Evolutionary conservation across 2,888 invertebrate genomes (phyloP).

Genomic region (Drosophila subquinaria): DNA sequence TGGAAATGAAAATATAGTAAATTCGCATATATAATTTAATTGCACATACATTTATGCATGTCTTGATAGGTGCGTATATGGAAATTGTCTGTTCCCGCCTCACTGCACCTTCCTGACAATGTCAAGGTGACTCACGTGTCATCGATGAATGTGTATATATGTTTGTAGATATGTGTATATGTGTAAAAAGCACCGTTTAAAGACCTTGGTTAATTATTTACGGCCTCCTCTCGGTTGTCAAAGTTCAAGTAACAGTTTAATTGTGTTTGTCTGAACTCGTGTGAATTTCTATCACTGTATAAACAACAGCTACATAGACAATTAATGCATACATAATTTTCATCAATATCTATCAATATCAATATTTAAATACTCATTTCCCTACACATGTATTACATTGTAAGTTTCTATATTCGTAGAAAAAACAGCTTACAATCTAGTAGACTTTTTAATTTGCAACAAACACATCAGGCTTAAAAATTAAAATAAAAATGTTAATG

Average conservation of each 20-base stretch:
- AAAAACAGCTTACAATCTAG: background rate
- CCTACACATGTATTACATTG: background rate
- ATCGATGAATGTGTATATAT: slow-evolving; percentile 14
- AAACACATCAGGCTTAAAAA: background rate
- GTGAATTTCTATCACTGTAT: background rate
- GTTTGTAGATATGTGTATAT: background rate
- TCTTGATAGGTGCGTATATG: background rate
- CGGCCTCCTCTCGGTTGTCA: slow-evolving; percentile 1
- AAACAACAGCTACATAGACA: background rate
- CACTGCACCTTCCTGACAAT: slow-evolving; percentile 12
- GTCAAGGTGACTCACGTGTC: slow-evolving; percentile 41
- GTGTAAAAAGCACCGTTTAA: slow-evolving; percentile 24
- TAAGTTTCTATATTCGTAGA: background rate
- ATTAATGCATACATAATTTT: background rate
- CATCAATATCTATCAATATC: background rate
- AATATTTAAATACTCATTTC: background rate
- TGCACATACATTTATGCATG: slow-evolving; percentile 5
- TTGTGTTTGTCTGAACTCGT: background rate
- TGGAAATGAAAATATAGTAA: slow-evolving; percentile 32
- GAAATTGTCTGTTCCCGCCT: background rate
- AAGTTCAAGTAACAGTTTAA: slow-evolving; percentile 35
- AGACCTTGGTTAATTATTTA: slow-evolving; percentile 20
- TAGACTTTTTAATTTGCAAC: background rate
- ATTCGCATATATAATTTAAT: slow-evolving; percentile 28
- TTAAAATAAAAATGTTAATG: no score